phyloP scores from a whole-genome alignment of 1,140 invertebrate species.

The Drosophila sulfurigaster region DNA sequence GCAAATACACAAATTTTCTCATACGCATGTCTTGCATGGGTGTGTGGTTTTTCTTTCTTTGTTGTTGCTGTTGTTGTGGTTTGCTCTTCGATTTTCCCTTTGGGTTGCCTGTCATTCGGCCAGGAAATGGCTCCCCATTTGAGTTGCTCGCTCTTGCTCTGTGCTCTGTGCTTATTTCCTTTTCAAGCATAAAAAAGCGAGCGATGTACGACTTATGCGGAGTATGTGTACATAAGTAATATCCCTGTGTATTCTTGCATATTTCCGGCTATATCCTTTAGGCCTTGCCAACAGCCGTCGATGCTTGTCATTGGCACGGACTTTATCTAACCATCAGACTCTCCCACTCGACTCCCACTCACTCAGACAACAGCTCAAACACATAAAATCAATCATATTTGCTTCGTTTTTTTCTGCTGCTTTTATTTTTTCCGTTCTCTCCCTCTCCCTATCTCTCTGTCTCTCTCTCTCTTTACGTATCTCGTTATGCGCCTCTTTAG shows the following conservation, averaged over 20 bases:
- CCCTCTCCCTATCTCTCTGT: background rate
- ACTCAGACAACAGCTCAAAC: slow-evolving; percentile 48
- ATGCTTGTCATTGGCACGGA: slow-evolving; percentile 45
- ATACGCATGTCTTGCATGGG: slow-evolving; percentile 60
- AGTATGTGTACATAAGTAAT: slow-evolving; percentile 59
- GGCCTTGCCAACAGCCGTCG: slow-evolving; percentile 28
- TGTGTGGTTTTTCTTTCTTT: slow-evolving; percentile 24
- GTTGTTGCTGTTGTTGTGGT: slow-evolving; percentile 55
- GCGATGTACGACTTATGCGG: slow-evolving; percentile 32
- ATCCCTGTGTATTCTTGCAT: slow-evolving; percentile 71
- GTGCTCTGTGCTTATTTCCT: slow-evolving; percentile 44
- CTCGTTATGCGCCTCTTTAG: slow-evolving; percentile 31
- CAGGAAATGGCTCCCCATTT: slow-evolving; percentile 31
- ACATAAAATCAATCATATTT: slow-evolving; percentile 81
- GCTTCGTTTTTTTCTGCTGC: slow-evolving; percentile 30
- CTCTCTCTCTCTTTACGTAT: background rate
- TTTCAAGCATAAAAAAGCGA: slow-evolving; percentile 53
- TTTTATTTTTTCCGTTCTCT: background rate
- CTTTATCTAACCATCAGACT: slow-evolving; percentile 20
- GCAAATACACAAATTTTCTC: slow-evolving; percentile 82
- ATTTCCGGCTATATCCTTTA: slow-evolving; percentile 66
- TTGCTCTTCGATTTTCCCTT: slow-evolving; percentile 67
- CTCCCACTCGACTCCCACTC: slow-evolving; percentile 1
- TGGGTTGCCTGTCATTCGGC: slow-evolving; percentile 19
- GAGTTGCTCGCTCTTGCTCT: background rate